A percentile compares a stretch with the other conserved stretches of the same genome.
phyloP scores from a whole-genome alignment of 1,140 invertebrate genomes.

The Arctopsyche grandis region DNA sequence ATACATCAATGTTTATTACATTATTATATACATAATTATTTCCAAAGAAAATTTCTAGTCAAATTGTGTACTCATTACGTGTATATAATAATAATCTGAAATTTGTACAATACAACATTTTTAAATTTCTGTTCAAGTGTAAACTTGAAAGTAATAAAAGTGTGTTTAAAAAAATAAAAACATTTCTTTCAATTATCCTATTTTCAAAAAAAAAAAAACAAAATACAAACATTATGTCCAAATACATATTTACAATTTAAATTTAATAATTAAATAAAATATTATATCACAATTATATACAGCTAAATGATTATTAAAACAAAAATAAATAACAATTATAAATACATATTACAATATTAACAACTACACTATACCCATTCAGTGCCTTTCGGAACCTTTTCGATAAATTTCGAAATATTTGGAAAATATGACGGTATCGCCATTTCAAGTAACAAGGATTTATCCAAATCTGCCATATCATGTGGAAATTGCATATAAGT shows the following conservation, averaged over 20 bases:
- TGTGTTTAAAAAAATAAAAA: neutral
- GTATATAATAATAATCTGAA: too few species aligned
- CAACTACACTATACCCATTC: neutral
- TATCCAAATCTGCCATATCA: neutral
- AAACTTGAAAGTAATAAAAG: conserved; percentile 25
- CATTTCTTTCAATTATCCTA: neutral
- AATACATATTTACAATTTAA: too few species aligned
- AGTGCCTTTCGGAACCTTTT: neutral
- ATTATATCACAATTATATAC: neutral
- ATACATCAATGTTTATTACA: too few species aligned
- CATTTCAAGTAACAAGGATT: conserved; percentile 8
- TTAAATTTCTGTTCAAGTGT: too few species aligned
- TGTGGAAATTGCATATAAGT: conserved; percentile 57
- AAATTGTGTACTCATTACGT: too few species aligned
- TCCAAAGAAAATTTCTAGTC: too few species aligned
- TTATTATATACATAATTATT: too few species aligned
- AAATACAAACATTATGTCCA: neutral
- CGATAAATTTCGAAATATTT: conserved; percentile 43
- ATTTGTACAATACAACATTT: too few species aligned
- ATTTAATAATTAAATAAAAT: neutral
- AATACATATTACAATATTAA: neutral
- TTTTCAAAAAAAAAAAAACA: neutral
- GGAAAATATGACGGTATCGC: conserved; percentile 38
- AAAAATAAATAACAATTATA: neutral
- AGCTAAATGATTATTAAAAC: neutral